Conservation (phyloP, 1,140 invertebrate genomes). For the Gerris buenoi region DNA sequence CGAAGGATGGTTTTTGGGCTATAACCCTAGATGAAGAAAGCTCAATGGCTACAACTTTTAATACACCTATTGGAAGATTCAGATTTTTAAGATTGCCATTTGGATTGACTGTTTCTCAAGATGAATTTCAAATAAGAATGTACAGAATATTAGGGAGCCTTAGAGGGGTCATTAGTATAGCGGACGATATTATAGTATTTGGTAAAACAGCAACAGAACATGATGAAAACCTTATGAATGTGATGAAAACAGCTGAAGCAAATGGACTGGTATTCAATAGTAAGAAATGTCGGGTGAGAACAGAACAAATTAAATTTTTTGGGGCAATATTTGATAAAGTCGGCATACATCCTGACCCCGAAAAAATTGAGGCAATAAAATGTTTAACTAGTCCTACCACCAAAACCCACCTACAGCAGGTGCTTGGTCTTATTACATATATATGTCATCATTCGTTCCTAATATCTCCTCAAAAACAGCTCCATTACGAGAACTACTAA, state of each 20-base stretch:
- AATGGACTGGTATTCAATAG: background rate
- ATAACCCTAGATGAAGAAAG: no score
- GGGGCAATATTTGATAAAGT: background rate
- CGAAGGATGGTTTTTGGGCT: no score
- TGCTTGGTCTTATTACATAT: background rate
- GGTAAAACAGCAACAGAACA: background rate
- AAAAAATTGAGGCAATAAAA: background rate
- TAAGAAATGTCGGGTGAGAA: background rate
- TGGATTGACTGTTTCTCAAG: background rate
- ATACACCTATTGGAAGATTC: background rate
- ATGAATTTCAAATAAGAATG: background rate
- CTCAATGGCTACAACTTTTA: no score
- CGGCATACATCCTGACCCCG: background rate
- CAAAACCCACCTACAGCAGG: background rate
- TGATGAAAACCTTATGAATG: background rate
- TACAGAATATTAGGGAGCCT: background rate
- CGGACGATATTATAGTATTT: background rate
- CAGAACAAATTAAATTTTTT: background rate
- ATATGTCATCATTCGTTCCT: background rate
- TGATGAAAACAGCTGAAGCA: background rate
- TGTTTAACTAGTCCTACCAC: background rate
- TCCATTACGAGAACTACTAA: background rate
- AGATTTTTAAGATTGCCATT: background rate
- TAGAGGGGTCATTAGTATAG: background rate
- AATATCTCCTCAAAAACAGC: background rate